phyloP scores from a whole-genome alignment of 2,113 vertebrate species.

The Opisthocomus hoazin region DNA sequence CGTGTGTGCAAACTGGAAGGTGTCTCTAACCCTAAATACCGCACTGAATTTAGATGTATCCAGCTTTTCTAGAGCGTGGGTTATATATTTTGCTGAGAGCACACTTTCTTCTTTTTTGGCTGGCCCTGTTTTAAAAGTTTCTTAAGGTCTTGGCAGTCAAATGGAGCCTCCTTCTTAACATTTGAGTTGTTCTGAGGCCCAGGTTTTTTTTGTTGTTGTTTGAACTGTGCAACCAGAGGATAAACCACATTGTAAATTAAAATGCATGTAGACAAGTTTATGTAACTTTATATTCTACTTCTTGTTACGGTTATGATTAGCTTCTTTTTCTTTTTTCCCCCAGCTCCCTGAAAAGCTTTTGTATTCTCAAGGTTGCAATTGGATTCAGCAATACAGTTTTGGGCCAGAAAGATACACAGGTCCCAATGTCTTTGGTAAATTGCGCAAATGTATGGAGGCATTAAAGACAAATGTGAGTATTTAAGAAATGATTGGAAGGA shows the following conservation, averaged over 20 bases:
- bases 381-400: conserved; percentile 83
- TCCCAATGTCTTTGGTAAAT: conserved; percentile 73
- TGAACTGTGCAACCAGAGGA: background rate
- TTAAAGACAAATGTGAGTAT: conserved; percentile 73
- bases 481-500: background rate
- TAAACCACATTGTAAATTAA: background rate
- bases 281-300: background rate
- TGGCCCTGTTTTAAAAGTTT: background rate
- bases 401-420: conserved; percentile 79
- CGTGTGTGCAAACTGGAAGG: accelerated
- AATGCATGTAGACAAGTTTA: background rate
- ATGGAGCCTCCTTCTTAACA: background rate
- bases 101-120: background rate
- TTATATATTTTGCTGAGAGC: background rate
- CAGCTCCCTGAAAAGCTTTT: conserved; percentile 81
- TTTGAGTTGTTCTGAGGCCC: background rate
- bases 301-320: background rate
- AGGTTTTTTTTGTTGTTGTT: background rate
- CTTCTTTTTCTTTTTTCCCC: background rate
- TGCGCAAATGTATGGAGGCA: conserved; percentile 77
- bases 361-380: conserved; percentile 84
- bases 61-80: background rate
- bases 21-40: background rate
- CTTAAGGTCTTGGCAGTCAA: background rate
- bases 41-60: background rate